phyloP scores from a whole-genome alignment of 2,888 invertebrate genomes.

The Tupiocoris notatus region DNA sequence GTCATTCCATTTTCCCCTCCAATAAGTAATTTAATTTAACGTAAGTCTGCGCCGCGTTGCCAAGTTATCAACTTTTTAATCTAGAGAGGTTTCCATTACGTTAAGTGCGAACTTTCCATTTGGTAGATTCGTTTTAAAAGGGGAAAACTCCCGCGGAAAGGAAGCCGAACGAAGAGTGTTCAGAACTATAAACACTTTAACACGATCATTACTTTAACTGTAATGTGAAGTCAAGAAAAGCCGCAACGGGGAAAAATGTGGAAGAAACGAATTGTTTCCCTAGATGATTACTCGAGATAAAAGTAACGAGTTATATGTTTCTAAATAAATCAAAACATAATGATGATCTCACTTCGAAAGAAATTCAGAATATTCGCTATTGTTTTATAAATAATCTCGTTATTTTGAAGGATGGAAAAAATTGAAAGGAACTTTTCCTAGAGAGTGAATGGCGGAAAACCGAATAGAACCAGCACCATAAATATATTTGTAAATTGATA shows the following conservation, averaged over 20 bases:
- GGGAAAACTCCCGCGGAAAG: background rate
- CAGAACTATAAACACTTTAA: constrained; percentile 33
- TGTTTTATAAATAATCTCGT: no score
- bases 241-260: background rate
- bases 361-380: no score
- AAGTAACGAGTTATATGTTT: no score
- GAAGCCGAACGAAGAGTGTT: background rate
- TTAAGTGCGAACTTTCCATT: constrained; percentile 42
- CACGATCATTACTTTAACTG: constrained; percentile 27
- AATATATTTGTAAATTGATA: no score
- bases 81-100: constrained; percentile 41
- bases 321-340: no score
- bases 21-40: constrained; percentile 42
- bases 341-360: no score
- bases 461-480: no score
- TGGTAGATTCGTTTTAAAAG: constrained; percentile 34
- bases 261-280: no score
- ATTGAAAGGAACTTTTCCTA: no score
- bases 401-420: no score
- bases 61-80: constrained; percentile 43
- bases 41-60: constrained; percentile 35
- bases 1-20: constrained; percentile 40
- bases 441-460: no score
- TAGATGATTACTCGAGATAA: no score
- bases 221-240: constrained; percentile 1